Conservation (phyloP, 2,797 vertebrate species). For the Semotilus atromaculatus region DNA sequence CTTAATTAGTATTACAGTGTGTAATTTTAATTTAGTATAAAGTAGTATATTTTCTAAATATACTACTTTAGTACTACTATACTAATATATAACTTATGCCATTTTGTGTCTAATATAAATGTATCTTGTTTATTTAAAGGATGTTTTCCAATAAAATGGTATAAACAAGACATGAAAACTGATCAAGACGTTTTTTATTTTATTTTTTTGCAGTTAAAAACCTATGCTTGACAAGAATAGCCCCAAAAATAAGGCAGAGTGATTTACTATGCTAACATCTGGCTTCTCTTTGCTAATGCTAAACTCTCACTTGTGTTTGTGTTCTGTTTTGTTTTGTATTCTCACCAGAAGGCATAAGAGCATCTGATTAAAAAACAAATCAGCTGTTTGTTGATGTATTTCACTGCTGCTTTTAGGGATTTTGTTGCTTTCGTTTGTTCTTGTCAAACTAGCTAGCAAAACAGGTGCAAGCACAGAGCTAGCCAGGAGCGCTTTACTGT, state of each 20-base stretch:
- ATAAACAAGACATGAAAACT: neutral
- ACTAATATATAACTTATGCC: too few relatives aligned
- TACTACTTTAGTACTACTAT: too few relatives aligned
- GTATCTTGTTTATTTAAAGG: neutral
- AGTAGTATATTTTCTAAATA: neutral
- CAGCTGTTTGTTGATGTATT: slow-evolving; percentile 52
- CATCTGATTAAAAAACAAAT: slow-evolving; percentile 53
- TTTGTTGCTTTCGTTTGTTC: slow-evolving; percentile 46
- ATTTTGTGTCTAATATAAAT: neutral
- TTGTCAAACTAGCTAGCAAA: slow-evolving; percentile 45
- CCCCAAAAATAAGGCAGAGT: slow-evolving; percentile 5
- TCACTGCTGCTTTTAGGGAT: slow-evolving; percentile 51
- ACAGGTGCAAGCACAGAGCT: slow-evolving; percentile 35
- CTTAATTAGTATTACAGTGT: neutral
- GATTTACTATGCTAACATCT: slow-evolving; percentile 21
- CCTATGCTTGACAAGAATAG: neutral
- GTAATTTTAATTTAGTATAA: neutral
- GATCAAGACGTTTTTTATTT: neutral
- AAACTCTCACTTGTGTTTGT: slow-evolving; percentile 16
- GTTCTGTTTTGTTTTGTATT: slow-evolving; percentile 41
- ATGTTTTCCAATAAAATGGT: neutral
- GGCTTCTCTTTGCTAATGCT: neutral
- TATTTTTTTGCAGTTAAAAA: neutral
- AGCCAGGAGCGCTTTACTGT: slow-evolving; percentile 36
- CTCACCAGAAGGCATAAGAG: slow-evolving; percentile 28